phyloP scores from a whole-genome alignment of 2,113 vertebrate species.

The Pseudorectes ferrugineus region DNA sequence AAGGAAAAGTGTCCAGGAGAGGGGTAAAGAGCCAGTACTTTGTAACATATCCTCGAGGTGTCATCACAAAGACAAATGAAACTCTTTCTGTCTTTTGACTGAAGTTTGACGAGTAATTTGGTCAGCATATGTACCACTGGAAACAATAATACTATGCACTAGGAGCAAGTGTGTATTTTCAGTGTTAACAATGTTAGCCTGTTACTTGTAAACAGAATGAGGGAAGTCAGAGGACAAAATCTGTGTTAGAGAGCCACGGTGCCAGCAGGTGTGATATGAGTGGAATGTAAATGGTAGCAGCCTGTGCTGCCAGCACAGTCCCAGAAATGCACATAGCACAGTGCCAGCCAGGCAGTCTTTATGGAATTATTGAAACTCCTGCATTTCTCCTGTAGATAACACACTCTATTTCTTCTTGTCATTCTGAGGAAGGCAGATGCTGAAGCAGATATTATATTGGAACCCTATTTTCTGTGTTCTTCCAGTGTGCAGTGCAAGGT shows the following conservation, averaged over 20 bases:
- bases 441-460: neutral
- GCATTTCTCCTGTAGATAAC: neutral
- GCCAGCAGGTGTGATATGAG: neutral
- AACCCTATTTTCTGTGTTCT: neutral
- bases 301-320: neutral
- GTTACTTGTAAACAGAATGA: neutral
- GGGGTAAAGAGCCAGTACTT: neutral
- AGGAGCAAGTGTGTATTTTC: neutral
- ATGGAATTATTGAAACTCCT: neutral
- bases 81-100: neutral
- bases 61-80: neutral
- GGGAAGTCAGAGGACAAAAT: neutral
- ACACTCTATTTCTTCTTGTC: neutral
- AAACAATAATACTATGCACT: neutral
- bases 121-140: neutral
- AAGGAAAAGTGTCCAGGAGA: neutral
- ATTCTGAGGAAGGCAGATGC: neutral
- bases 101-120: neutral
- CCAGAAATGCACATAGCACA: neutral
- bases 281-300: neutral
- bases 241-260: rapidly evolving
- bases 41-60: neutral
- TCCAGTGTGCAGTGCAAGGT: neutral
- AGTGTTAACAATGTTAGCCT: neutral
- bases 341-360: neutral